phyloP scores from a whole-genome alignment of 2,113 vertebrate species.

The Leptosomus discolor region DNA sequence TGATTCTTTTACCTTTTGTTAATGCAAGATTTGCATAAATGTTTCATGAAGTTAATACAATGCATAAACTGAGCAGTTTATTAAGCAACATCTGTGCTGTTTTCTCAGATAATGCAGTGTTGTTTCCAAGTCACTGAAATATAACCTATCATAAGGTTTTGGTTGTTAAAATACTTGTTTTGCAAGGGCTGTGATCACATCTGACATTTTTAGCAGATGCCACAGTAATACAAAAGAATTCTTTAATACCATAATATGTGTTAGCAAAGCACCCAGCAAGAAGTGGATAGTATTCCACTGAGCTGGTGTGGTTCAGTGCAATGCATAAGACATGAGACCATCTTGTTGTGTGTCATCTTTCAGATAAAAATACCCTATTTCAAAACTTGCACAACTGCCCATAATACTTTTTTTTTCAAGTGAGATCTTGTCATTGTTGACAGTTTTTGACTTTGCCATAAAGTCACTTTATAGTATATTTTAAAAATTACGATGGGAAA shows the following conservation, averaged over 20 bases:
- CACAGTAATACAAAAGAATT: slow-evolving; percentile 47
- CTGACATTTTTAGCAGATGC: slow-evolving; percentile 68
- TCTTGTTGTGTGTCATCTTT: neutral
- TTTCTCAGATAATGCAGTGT: slow-evolving; percentile 70
- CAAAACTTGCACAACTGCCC: neutral
- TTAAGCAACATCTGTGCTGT: slow-evolving; percentile 80
- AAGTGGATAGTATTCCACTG: neutral
- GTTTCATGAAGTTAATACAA: slow-evolving; percentile 78
- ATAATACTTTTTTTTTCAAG: neutral
- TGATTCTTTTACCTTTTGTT: slow-evolving; percentile 76
- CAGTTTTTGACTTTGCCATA: neutral
- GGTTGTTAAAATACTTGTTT: slow-evolving; percentile 72
- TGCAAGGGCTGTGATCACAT: slow-evolving; percentile 65
- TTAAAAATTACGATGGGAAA: neutral
- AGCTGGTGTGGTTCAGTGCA: neutral
- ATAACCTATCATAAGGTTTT: slow-evolving; percentile 72
- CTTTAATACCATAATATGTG: slow-evolving; percentile 23
- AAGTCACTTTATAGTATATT: neutral
- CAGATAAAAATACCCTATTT: neutral
- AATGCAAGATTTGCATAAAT: slow-evolving; percentile 80
- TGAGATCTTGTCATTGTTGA: neutral
- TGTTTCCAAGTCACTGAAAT: slow-evolving; percentile 76
- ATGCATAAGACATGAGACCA: neutral
- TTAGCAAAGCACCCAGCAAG: neutral
- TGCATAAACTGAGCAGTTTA: slow-evolving; percentile 73